A percentile compares a stretch with the other conserved stretches of the same genome.
Conservation (phyloP, 2,888 invertebrate species). For the Aleiodes leptofemur region DNA sequence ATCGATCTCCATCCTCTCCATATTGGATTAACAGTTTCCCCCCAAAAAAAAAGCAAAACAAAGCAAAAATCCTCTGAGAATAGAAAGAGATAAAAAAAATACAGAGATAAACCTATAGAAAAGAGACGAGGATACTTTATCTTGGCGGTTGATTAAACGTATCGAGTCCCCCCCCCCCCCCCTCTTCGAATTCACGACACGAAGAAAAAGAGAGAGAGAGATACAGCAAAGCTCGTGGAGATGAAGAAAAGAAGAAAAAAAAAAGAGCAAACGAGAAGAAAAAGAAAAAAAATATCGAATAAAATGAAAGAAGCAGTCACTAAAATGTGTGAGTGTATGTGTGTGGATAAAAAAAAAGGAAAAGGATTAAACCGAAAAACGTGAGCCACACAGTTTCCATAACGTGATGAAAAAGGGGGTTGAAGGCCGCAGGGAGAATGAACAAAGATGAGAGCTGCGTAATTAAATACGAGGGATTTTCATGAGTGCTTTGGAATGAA, state of each 20-base stretch:
- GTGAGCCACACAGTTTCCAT: conserved; percentile 21
- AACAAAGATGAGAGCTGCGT: conserved; percentile 30
- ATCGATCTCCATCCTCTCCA: conserved; percentile 22
- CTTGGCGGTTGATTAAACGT: conserved; percentile 26
- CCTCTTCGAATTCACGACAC: background rate
- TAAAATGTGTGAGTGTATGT: conserved; percentile 10
- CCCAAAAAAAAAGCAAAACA: background rate
- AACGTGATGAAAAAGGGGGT: background rate
- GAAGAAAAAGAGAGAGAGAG: background rate
- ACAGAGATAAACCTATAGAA: background rate
- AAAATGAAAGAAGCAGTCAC: conserved; percentile 22
- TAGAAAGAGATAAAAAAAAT: background rate
- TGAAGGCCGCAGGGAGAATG: conserved; percentile 20
- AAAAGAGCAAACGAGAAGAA: background rate
- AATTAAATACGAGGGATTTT: conserved; percentile 29
- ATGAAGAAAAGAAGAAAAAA: too few species aligned
- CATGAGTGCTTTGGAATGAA: too few species aligned
- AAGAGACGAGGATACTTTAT: conserved; percentile 12
- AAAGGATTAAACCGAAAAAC: conserved; percentile 29
- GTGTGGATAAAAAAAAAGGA: conserved; percentile 3
- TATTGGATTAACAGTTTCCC: background rate
- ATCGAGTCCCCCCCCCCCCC: background rate
- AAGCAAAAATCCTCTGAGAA: background rate
- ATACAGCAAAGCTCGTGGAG: too few species aligned
- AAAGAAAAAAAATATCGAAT: background rate